Conservation (phyloP, 2,888 invertebrate genomes). For the Carabus problematicus region DNA sequence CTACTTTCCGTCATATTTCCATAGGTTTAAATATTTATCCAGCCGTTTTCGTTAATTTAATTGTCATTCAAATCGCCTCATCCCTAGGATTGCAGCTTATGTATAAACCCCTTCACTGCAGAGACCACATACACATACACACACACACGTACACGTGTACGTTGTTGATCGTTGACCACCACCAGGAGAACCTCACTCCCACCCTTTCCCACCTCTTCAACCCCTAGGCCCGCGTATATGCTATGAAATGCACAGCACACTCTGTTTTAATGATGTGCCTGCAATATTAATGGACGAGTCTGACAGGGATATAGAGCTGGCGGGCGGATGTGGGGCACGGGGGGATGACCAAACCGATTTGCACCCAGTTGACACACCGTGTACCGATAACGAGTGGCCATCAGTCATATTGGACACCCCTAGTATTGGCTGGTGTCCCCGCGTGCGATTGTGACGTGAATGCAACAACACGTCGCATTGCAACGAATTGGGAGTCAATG, state of each 20-base stretch:
- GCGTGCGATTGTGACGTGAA: not conserved
- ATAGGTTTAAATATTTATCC: too few relatives aligned
- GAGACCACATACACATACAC: too few relatives aligned
- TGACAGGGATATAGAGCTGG: constrained; percentile 5
- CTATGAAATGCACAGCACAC: constrained; percentile 21
- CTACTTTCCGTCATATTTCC: too few relatives aligned
- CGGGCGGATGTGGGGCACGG: constrained; percentile 7
- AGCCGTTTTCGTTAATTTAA: too few relatives aligned
- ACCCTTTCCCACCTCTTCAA: not conserved
- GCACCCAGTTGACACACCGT: constrained; percentile 42
- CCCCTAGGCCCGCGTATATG: constrained; percentile 9
- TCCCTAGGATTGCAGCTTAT: too few relatives aligned
- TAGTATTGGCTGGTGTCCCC: constrained; percentile 4
- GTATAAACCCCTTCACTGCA: too few relatives aligned
- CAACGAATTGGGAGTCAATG: constrained; percentile 7
- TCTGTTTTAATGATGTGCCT: constrained; percentile 39
- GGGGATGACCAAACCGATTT: constrained; percentile 29
- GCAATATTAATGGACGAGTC: constrained; percentile 31
- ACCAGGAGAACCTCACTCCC: too few relatives aligned
- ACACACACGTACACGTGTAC: too few relatives aligned
- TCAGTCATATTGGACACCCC: constrained; percentile 39
- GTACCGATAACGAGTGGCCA: constrained; percentile 38
- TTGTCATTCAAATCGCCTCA: too few relatives aligned
- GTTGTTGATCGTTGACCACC: too few relatives aligned
- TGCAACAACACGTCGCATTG: constrained; percentile 5